Conservation (phyloP, 30 jellyfish, hydroid and myxozoan species). For the Hydractinia echinata region DNA sequence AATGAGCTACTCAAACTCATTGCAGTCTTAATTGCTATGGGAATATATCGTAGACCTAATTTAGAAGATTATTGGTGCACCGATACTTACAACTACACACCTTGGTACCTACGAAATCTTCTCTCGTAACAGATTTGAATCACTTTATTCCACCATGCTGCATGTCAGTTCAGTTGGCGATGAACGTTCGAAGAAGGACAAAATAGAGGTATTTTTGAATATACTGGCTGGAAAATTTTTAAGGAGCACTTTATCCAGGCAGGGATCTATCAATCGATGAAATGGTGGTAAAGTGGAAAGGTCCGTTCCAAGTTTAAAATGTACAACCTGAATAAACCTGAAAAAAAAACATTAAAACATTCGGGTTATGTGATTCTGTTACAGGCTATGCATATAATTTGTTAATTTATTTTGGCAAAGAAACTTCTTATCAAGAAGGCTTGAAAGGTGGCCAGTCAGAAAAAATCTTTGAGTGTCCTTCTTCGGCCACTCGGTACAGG, state of each 20-base stretch:
- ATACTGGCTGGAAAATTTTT: background rate
- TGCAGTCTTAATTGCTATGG: too few species aligned
- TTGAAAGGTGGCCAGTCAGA: background rate
- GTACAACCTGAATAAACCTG: conserved; percentile 21
- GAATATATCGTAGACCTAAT: too few species aligned
- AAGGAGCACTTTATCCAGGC: conserved; percentile 21
- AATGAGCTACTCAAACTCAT: too few species aligned
- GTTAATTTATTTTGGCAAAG: conserved; percentile 3
- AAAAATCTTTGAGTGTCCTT: conserved; percentile 19
- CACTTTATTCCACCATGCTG: too few species aligned
- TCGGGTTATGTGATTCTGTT: conserved; percentile 24
- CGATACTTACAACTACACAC: too few species aligned
- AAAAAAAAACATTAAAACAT: conserved; percentile 32
- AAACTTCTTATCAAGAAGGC: background rate
- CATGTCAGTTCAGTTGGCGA: too few species aligned
- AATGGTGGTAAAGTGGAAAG: conserved; percentile 33
- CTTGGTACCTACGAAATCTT: too few species aligned
- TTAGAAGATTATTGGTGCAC: too few species aligned
- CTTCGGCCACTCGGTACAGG: too few species aligned
- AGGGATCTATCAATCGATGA: conserved; percentile 19
- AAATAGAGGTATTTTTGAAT: too few species aligned
- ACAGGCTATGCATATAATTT: conserved; percentile 35
- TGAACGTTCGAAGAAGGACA: too few species aligned
- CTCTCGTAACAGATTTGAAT: too few species aligned
- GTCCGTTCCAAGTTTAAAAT: conserved; percentile 22